Conservation (phyloP, 2,113 vertebrate species). For the Polypterus senegalus region DNA sequence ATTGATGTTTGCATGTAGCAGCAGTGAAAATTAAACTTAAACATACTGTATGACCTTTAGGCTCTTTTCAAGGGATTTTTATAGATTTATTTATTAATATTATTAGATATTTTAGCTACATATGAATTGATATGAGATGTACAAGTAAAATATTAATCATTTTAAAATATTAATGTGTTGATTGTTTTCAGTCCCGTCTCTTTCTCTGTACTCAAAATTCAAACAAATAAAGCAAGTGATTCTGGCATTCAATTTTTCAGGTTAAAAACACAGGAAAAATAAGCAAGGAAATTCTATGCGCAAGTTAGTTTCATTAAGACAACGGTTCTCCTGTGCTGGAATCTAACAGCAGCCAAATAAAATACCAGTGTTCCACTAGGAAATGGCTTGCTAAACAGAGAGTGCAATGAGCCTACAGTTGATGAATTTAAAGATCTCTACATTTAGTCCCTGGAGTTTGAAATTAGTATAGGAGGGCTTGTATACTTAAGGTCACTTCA, state of each 20-base stretch:
- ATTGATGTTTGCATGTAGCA: no score
- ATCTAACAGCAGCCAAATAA: constrained; percentile 68
- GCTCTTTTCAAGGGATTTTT: no score
- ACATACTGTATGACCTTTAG: no score
- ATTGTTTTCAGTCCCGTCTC: not conserved
- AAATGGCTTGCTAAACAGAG: constrained; percentile 77
- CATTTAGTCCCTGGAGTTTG: constrained; percentile 51
- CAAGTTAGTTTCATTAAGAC: constrained; percentile 58
- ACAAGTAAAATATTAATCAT: no score
- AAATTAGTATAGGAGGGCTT: constrained; percentile 69
- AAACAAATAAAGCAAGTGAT: constrained; percentile 26
- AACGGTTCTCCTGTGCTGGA: constrained; percentile 72
- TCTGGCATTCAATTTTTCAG: constrained; percentile 24
- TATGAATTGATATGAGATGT: no score
- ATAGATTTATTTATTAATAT: no score
- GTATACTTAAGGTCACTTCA: constrained; percentile 66
- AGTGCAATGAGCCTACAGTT: constrained; percentile 60
- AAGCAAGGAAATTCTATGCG: constrained; percentile 62
- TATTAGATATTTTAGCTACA: no score
- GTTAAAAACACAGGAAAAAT: constrained; percentile 55
- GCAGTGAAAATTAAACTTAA: no score
- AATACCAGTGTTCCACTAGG: constrained; percentile 71
- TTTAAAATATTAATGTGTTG: no score
- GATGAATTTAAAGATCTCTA: constrained; percentile 66
- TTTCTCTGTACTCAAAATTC: constrained; percentile 15